phyloP scores from a whole-genome alignment of 2,888 invertebrate genomes.

The Metellina segmentata region DNA sequence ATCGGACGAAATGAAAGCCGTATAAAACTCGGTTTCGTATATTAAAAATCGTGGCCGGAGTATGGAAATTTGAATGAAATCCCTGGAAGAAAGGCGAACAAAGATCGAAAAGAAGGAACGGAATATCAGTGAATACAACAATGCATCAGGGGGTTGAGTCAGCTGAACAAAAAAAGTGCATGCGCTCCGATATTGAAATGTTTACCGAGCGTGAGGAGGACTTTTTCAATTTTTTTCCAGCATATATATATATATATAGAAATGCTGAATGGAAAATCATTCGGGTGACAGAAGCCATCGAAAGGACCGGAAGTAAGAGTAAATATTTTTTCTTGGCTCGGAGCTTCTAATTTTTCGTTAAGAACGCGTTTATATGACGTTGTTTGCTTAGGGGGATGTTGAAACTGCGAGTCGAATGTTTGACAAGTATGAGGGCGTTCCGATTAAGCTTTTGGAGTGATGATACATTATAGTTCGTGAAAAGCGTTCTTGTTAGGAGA shows the following conservation, averaged over 20 bases:
- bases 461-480: too few relatives aligned
- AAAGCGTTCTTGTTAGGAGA: too few relatives aligned
- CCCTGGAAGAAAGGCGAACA: not conserved
- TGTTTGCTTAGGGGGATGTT: too few relatives aligned
- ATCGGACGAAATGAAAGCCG: too few relatives aligned
- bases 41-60: not conserved
- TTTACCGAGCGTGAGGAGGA: constrained; percentile 1
- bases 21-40: not conserved
- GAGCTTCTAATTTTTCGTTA: not conserved
- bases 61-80: not conserved
- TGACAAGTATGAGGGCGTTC: too few relatives aligned
- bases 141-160: not conserved
- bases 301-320: not conserved
- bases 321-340: not conserved
- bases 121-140: not conserved
- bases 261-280: not conserved
- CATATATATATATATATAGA: not conserved
- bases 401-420: too few relatives aligned
- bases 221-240: not conserved
- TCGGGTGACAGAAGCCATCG: not conserved
- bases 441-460: too few relatives aligned
- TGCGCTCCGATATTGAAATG: constrained; percentile 7
- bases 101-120: not conserved
- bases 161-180: constrained; percentile 2
- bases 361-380: not conserved